Conservation (phyloP, 1,140 invertebrate genomes). For the Sinella curviseta region DNA sequence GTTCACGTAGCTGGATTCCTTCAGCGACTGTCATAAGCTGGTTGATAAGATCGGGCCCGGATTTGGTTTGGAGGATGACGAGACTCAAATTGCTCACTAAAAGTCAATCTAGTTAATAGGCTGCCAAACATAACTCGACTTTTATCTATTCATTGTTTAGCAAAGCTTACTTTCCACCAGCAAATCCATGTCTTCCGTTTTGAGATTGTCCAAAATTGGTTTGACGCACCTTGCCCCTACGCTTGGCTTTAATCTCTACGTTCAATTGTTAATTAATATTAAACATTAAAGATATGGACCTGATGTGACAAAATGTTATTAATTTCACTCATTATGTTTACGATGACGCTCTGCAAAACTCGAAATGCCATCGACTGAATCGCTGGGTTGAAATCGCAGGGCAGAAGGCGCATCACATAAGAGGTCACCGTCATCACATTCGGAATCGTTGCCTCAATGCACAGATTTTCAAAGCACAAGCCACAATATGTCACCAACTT, state of each 20-base stretch:
- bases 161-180: not conserved
- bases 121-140: not conserved
- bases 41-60: not conserved
- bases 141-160: not conserved
- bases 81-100: conserved; percentile 25
- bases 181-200: conserved; percentile 16
- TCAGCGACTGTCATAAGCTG: conserved; percentile 12
- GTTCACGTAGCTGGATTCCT: conserved; percentile 2
- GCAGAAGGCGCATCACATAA: not conserved
- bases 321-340: not conserved
- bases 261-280: not conserved
- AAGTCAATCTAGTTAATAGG: not conserved
- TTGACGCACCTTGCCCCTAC: conserved; percentile 1
- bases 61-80: conserved; percentile 16
- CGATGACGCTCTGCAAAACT: conserved; percentile 9
- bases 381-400: conserved; percentile 15
- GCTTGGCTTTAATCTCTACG: not conserved
- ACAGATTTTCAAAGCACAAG: not conserved
- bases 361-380: conserved; percentile 25
- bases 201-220: conserved; percentile 25
- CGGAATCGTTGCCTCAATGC: not conserved
- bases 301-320: not conserved
- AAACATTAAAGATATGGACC: too few relatives aligned
- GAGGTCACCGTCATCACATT: not conserved
- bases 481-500: not conserved